Conservation (phyloP, 2,888 invertebrate species). For the Ectemnius cavifrons region DNA sequence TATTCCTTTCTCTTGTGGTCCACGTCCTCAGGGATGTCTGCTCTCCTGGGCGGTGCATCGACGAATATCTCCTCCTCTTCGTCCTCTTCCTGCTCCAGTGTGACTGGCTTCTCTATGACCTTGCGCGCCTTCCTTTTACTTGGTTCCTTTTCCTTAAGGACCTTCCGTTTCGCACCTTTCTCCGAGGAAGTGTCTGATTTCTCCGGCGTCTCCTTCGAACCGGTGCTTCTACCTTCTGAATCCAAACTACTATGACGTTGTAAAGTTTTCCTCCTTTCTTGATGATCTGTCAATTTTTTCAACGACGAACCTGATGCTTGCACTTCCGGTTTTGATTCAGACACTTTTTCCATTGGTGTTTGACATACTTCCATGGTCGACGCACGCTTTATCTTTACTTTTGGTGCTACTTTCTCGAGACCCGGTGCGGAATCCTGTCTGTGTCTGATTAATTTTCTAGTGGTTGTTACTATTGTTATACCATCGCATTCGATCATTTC, state of each 20-base stretch:
- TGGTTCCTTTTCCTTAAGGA: constrained; percentile 19
- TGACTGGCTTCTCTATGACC: constrained; percentile 5
- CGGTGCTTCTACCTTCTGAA: constrained; percentile 27
- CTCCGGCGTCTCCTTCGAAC: constrained; percentile 32
- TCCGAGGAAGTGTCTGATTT: constrained; percentile 37
- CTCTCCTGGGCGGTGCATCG: constrained; percentile 16
- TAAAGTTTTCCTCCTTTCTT: constrained; percentile 25
- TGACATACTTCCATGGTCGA: constrained; percentile 23
- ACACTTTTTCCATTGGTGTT: background rate
- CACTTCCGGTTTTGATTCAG: background rate
- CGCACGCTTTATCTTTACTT: constrained; percentile 57
- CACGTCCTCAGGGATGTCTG: background rate
- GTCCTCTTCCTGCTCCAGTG: background rate
- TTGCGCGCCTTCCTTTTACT: constrained; percentile 1
- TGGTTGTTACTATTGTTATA: constrained; percentile 15
- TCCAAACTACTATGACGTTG: constrained; percentile 39
- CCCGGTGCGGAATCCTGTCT: constrained; percentile 21
- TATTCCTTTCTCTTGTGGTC: constrained; percentile 14
- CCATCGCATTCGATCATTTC: constrained; percentile 40
- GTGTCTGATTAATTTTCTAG: constrained; percentile 18
- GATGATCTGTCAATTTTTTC: background rate
- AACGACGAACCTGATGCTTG: background rate
- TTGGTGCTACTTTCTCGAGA: constrained; percentile 51
- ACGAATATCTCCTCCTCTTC: constrained; percentile 1
- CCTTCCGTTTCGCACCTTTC: constrained; percentile 31